These are phyloP conservation scores for Altica lythri DNA, from an alignment of 2,888 invertebrate genomes.

Conservation along the genomic window DNA sequence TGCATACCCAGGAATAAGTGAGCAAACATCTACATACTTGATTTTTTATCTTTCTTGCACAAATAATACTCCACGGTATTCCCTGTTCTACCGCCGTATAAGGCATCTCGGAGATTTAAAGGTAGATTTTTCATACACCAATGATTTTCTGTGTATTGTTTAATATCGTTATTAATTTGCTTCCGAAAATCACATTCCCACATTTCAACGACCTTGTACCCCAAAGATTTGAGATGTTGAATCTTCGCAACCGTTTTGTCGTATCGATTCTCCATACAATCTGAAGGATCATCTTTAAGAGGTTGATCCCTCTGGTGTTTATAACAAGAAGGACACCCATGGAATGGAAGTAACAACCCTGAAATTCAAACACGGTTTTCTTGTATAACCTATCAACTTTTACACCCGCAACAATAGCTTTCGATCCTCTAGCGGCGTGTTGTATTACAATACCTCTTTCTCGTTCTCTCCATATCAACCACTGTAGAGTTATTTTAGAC, in stretches of 20 bases:
- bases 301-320: slow-evolving; percentile 19
- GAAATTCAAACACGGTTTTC: slow-evolving; percentile 34
- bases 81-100: slow-evolving; percentile 32
- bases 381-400: slow-evolving; percentile 30
- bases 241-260: slow-evolving; percentile 17
- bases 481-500: slow-evolving; percentile 24
- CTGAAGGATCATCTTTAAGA: slow-evolving; percentile 11
- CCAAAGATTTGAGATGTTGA: slow-evolving; percentile 6
- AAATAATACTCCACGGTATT: slow-evolving; percentile 19
- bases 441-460: slow-evolving; percentile 29
- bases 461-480: slow-evolving; percentile 31
- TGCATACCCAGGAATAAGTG: slow-evolving; percentile 39
- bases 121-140: slow-evolving; percentile 12
- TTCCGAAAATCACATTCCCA: slow-evolving; percentile 21
- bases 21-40: slow-evolving; percentile 41
- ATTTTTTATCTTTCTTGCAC: slow-evolving; percentile 33
- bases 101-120: slow-evolving; percentile 32
- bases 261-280: slow-evolving; percentile 13
- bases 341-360: slow-evolving; percentile 32
- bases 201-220: slow-evolving; percentile 11
- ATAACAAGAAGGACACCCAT: slow-evolving; percentile 24
- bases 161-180: background rate
- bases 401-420: slow-evolving; percentile 28
- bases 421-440: slow-evolving; percentile 33
- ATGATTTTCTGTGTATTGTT: slow-evolving; percentile 7